These are phyloP conservation scores for Leptothorax acervorum DNA, from an alignment of 2,888 invertebrate species.

Conservation along the genomic window DNA sequence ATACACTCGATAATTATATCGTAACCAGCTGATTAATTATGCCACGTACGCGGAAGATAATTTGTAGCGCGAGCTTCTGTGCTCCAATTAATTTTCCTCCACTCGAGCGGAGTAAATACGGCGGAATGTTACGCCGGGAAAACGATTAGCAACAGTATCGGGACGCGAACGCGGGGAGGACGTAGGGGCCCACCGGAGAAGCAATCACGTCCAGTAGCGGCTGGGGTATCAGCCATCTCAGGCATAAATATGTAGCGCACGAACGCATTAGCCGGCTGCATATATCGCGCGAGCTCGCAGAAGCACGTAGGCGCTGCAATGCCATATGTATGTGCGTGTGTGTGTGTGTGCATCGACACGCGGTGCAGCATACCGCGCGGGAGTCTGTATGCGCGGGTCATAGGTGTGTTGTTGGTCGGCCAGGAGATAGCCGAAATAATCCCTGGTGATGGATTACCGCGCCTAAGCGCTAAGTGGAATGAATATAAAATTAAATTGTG, in stretches of 20 bases:
- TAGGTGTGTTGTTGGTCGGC: constrained; percentile 76
- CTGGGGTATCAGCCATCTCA: constrained; percentile 75
- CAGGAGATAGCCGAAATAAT: constrained; percentile 81
- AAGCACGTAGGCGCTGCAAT: constrained; percentile 18
- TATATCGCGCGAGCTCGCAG: constrained; percentile 54
- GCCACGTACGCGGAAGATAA: not conserved
- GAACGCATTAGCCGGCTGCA: constrained; percentile 75
- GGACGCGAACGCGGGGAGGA: constrained; percentile 17
- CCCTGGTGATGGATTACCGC: constrained; percentile 80
- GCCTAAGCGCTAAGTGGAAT: constrained; percentile 82
- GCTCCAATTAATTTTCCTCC: constrained; percentile 24
- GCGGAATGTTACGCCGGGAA: constrained; percentile 55
- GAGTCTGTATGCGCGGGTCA: constrained; percentile 30
- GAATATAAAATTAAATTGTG: constrained; percentile 84
- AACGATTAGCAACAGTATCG: constrained; percentile 61
- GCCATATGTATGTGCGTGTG: not conserved
- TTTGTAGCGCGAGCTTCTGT: not conserved
- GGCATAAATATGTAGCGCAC: constrained; percentile 80
- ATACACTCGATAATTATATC: constrained; percentile 12
- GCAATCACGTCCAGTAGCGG: constrained; percentile 77
- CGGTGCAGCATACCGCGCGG: constrained; percentile 27
- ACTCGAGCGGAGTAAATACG: constrained; percentile 11
- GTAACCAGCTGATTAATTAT: not conserved
- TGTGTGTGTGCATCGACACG: constrained; percentile 42
- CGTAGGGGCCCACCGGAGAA: constrained; percentile 65